These are phyloP conservation scores for Eristalis pertinax DNA, from an alignment of 2,888 invertebrate species.

Conservation along the genomic window DNA sequence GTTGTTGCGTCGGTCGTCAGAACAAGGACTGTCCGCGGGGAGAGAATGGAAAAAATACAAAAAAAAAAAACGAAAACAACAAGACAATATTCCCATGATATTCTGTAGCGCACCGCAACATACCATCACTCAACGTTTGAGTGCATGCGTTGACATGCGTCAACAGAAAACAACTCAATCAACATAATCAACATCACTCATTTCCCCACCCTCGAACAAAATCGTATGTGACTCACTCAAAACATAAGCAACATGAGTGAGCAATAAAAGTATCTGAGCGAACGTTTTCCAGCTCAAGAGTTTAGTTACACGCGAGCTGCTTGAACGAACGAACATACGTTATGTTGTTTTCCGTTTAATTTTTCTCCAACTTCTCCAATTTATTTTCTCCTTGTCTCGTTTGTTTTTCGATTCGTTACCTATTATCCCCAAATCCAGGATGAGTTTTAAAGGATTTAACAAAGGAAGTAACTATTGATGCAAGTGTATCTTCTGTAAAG, in stretches of 20 bases:
- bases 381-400: conserved; percentile 2
- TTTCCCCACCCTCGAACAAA: conserved; percentile 50
- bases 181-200: conserved; percentile 46
- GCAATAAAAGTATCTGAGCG: conserved; percentile 68
- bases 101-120: conserved; percentile 34
- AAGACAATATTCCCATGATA: conserved; percentile 30
- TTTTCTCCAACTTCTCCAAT: conserved; percentile 33
- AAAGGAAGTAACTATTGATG: conserved; percentile 12
- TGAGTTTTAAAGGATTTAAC: not conserved
- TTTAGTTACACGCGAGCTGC: conserved; percentile 72
- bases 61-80: not conserved
- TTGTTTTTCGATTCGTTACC: not conserved
- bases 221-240: conserved; percentile 32
- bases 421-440: not conserved
- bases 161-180: conserved; percentile 36
- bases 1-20: no score
- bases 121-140: conserved; percentile 50
- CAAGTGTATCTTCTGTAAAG: conserved; percentile 9
- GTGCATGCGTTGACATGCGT: conserved; percentile 52
- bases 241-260: conserved; percentile 68
- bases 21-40: no score
- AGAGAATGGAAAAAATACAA: no score
- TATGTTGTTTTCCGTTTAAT: conserved; percentile 65
- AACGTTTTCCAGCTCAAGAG: conserved; percentile 61
- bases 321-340: conserved; percentile 69